phyloP scores from a whole-genome alignment of 2,113 vertebrate species.

The Pycnonotus jocosus region DNA sequence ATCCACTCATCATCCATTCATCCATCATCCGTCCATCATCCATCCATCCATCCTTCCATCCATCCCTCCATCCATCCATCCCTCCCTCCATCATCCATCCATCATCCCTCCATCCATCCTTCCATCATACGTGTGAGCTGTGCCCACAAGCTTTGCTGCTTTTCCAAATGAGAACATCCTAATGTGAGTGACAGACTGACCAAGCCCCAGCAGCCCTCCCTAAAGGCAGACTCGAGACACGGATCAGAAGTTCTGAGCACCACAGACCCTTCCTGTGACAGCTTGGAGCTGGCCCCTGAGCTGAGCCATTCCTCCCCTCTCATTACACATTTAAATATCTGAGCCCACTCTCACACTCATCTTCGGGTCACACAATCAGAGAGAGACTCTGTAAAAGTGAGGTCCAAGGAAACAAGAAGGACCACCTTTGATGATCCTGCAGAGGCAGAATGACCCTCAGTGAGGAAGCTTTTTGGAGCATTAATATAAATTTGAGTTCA shows the following conservation, averaged over 20 bases:
- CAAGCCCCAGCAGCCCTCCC: background rate
- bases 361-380: no score
- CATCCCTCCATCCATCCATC: no score
- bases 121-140: background rate
- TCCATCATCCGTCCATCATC: no score
- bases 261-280: background rate
- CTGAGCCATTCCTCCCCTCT: accelerated
- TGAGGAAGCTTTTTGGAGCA: background rate
- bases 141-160: accelerated
- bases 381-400: accelerated
- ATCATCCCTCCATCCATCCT: no score
- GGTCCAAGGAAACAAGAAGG: background rate
- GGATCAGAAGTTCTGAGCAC: background rate
- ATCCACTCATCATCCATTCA: no score
- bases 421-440: accelerated
- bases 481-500: background rate
- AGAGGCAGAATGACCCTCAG: background rate
- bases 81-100: no score
- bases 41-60: background rate
- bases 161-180: background rate
- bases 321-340: accelerated
- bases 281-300: background rate
- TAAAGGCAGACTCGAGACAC: accelerated
- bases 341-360: background rate
- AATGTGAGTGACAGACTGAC: accelerated